Conservation (phyloP, 2,113 vertebrate species). For the Hydrolagus affinis region DNA sequence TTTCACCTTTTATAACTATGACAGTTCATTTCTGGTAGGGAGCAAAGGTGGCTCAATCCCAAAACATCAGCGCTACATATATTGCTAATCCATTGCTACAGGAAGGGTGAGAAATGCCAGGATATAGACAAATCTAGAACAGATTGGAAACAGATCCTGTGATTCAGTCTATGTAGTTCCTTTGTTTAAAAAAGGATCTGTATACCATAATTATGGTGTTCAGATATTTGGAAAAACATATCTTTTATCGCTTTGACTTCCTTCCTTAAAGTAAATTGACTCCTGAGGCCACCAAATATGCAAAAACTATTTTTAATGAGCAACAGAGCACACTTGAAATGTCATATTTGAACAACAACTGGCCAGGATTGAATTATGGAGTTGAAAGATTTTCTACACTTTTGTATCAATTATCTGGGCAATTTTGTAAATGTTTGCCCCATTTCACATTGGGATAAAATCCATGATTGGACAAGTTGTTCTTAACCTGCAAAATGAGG, state of each 20-base stretch:
- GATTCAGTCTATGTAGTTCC: not conserved
- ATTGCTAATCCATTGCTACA: not conserved
- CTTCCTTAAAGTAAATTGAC: not conserved
- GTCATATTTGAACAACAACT: not conserved
- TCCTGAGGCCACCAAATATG: not conserved
- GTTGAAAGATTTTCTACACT: not conserved
- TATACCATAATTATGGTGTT: not conserved
- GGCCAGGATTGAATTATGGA: not conserved
- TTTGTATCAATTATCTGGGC: no score
- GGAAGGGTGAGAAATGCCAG: not conserved
- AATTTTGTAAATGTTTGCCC: no score
- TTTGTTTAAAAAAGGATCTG: not conserved
- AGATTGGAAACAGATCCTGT: not conserved
- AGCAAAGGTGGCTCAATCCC: not conserved
- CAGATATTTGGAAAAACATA: not conserved
- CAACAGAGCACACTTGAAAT: not conserved
- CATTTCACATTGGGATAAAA: no score
- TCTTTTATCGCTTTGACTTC: not conserved
- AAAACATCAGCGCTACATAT: not conserved
- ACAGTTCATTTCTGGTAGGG: not conserved
- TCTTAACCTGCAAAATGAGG: no score
- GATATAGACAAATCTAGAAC: not conserved
- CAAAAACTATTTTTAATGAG: not conserved
- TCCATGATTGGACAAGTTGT: no score
- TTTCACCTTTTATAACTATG: not conserved